Percentiles rank a stretch among this genome's conserved stretches.
phyloP scores from a whole-genome alignment of 2,797 vertebrate species.

The Pipistrellus nathusii region DNA sequence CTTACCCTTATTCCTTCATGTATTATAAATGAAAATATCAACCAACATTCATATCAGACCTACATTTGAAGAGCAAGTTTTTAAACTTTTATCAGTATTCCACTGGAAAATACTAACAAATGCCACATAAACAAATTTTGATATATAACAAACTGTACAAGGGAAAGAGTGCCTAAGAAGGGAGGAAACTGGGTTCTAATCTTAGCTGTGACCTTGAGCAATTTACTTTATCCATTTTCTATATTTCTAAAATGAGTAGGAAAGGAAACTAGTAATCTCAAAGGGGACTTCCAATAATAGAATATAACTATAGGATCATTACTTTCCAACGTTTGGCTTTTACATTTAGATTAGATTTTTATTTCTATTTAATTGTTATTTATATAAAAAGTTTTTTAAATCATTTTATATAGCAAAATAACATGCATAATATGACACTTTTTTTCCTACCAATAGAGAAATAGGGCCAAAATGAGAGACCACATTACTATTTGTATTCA shows the following conservation, averaged over 20 bases:
- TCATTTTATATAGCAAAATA: slow-evolving; percentile 22
- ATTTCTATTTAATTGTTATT: slow-evolving; percentile 35
- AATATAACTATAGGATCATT: background rate
- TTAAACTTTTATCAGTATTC: background rate
- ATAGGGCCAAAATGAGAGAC: background rate
- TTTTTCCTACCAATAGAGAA: background rate
- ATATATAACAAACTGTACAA: background rate
- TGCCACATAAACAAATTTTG: background rate
- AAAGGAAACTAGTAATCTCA: background rate
- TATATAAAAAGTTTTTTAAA: background rate
- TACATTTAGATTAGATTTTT: background rate
- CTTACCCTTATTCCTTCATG: background rate
- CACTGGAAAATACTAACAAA: background rate
- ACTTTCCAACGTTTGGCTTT: slow-evolving; percentile 9
- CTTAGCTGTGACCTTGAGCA: background rate
- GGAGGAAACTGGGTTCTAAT: background rate
- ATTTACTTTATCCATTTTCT: background rate
- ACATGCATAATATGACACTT: background rate
- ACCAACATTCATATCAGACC: background rate
- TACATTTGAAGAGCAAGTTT: background rate
- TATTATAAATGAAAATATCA: slow-evolving; percentile 26
- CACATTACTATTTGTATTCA: background rate
- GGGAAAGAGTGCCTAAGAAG: background rate
- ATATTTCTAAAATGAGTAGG: background rate
- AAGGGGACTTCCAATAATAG: background rate